Evolutionary conservation across 2,888 invertebrate species (phyloP).

Genomic region (Apodemia mormo): DNA sequence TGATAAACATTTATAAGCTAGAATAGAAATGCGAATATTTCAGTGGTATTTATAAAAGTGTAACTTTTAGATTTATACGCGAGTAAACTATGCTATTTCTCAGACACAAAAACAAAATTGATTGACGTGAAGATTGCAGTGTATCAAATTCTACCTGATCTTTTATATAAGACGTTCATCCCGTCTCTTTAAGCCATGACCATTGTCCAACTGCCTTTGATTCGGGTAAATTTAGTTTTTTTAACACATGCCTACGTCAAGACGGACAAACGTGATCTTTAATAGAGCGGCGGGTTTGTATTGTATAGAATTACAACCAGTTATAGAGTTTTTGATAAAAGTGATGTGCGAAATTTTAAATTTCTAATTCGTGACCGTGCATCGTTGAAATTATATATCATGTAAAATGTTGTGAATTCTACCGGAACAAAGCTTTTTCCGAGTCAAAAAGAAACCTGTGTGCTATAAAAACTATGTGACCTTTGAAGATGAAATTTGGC

Average conservation of each 20-base stretch:
- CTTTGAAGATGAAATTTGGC: too few relatives aligned
- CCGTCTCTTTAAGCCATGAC: slow-evolving; percentile 53
- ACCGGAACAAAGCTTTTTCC: neutral
- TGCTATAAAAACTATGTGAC: too few relatives aligned
- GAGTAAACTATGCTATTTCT: neutral
- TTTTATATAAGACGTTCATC: slow-evolving; percentile 61
- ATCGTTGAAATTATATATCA: neutral
- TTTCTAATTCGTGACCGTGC: neutral
- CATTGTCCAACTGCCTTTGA: slow-evolving; percentile 80
- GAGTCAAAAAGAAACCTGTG: too few relatives aligned
- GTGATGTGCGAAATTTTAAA: slow-evolving; percentile 24
- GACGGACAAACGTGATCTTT: slow-evolving; percentile 52
- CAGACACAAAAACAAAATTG: slow-evolving; percentile 39
- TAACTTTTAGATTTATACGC: neutral
- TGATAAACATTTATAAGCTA: neutral
- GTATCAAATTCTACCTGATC: slow-evolving; percentile 71
- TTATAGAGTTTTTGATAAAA: slow-evolving; percentile 48
- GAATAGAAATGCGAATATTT: neutral
- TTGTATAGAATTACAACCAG: slow-evolving; percentile 57
- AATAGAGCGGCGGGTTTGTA: slow-evolving; percentile 51
- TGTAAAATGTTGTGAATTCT: neutral
- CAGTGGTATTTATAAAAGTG: neutral
- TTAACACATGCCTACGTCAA: slow-evolving; percentile 56
- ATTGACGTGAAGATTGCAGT: slow-evolving; percentile 66
- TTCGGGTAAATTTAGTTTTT: slow-evolving; percentile 59